Evolutionary conservation across 2,888 invertebrate species (phyloP).

Genomic region (Diadromus collaris): DNA sequence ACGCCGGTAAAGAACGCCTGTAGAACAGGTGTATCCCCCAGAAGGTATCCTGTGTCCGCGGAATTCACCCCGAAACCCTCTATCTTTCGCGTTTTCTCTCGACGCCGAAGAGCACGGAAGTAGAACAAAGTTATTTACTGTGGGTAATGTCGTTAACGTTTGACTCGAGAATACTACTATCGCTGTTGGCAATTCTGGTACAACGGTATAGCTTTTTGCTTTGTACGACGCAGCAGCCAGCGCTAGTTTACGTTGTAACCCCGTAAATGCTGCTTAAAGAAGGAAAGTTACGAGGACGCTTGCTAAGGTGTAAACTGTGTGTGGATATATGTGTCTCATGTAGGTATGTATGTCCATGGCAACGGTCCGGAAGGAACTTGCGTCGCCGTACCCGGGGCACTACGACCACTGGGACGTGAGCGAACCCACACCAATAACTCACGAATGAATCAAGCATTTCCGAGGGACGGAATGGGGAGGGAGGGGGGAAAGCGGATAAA

Average conservation of each 20-base stretch:
- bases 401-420: slow-evolving; percentile 33
- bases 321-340: slow-evolving; percentile 32
- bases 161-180: slow-evolving; percentile 37
- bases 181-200: slow-evolving; percentile 17
- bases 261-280: slow-evolving; percentile 58
- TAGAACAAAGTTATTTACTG: slow-evolving; percentile 45
- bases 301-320: slow-evolving; percentile 45
- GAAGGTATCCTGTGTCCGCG: background rate
- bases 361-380: slow-evolving; percentile 42
- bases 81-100: slow-evolving; percentile 21
- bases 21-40: slow-evolving; percentile 7
- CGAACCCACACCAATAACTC: slow-evolving; percentile 45
- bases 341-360: slow-evolving; percentile 8
- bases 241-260: slow-evolving; percentile 51
- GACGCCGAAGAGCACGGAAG: slow-evolving; percentile 9
- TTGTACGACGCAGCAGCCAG: background rate
- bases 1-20: background rate
- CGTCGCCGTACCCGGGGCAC: background rate
- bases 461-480: slow-evolving; percentile 29
- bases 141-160: slow-evolving; percentile 45
- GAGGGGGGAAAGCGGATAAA: slow-evolving; percentile 9
- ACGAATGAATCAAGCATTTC: slow-evolving; percentile 50
- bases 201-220: slow-evolving; percentile 31
- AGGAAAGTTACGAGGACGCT: slow-evolving; percentile 53
- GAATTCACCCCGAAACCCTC: background rate